These are phyloP conservation scores for Pristionchus entomophagus DNA, from an alignment of 2,888 invertebrate species.

Conservation along the genomic window DNA sequence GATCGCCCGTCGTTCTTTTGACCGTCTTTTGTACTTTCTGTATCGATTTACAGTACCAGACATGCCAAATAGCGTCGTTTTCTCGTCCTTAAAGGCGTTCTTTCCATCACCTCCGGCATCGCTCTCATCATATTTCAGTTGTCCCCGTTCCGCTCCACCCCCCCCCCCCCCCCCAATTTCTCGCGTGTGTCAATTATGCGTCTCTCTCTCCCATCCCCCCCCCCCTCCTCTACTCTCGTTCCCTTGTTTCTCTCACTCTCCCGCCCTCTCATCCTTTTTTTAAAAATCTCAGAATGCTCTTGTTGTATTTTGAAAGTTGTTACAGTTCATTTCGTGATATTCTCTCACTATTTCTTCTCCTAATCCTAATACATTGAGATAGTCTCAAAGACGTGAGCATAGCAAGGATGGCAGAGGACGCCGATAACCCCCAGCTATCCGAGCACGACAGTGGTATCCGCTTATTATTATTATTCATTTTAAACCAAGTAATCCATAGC, in stretches of 20 bases:
- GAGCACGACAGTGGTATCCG: conserved; percentile 41
- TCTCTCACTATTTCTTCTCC: not conserved
- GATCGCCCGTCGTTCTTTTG: not conserved
- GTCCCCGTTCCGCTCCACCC: conserved; percentile 24
- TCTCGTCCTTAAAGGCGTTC: not conserved
- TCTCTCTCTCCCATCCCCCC: not conserved
- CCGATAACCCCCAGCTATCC: conserved; percentile 17
- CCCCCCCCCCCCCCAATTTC: conserved; percentile 30
- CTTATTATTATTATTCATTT: too few relatives aligned
- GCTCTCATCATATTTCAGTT: not conserved
- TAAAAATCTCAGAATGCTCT: not conserved
- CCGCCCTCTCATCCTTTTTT: not conserved
- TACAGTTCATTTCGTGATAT: too few relatives aligned
- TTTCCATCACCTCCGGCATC: not conserved
- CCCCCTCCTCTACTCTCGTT: too few relatives aligned
- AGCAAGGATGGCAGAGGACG: conserved; percentile 40
- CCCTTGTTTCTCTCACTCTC: not conserved
- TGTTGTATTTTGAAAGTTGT: too few relatives aligned
- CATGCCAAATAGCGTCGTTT: not conserved
- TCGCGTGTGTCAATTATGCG: not conserved
- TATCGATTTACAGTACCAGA: not conserved
- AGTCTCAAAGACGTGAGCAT: not conserved
- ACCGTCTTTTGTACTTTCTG: not conserved
- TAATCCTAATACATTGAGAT: not conserved
- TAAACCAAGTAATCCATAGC: too few relatives aligned